Base-by-base conservation (phyloP, 2,888 invertebrate genomes). In the Eilema griseolum region DNA sequence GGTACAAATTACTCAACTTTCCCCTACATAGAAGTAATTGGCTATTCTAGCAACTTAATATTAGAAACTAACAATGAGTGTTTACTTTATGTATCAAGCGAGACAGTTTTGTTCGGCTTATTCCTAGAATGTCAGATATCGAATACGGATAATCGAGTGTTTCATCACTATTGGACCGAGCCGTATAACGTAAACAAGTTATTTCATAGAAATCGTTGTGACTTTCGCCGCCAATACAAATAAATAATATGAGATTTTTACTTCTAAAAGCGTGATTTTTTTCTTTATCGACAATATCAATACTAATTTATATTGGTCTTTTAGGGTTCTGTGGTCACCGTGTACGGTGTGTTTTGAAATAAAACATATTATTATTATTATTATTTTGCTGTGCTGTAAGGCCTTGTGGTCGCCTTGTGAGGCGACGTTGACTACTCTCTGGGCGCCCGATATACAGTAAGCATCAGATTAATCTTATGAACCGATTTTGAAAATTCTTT, bases 41-140 rank as follows among this genome's bases (percentile, higher is more conserved):
- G 41, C 4, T 41, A 41, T 41, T 41, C 16, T 4, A 33, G 33
- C 33, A 10, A 33, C 16, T 14, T 41, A 8, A 10, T 41, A 10
- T 41, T 14, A 41, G 16, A 46, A 20, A 4, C 16, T 20, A 14
- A 46, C 46, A 46, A 46, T 46, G 46, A 20, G 20, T 46, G 20
- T 46, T 46, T 46, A 46, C 46, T 46, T 46, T 46, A 46, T 20
- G 46, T 46, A 46, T 20, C 46, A 41, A 41, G 16, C 41, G 2
- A 41, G 16, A 41, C 16, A 14, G 16, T 16, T 20, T 20, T 46
- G 46, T 52, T 2, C n/a, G n/a, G 10, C 10, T n/a, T n/a, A n/a
- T n/a, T 52, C n/a, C 52, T 52, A n/a, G 52, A 52, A 52, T 52
- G 52, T 52, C 16, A n/a, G n/a, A 52, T 52, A 52, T n/a, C n/a